phyloP scores from a whole-genome alignment of 2,888 invertebrate species.

The Dryobotodes eremita region DNA sequence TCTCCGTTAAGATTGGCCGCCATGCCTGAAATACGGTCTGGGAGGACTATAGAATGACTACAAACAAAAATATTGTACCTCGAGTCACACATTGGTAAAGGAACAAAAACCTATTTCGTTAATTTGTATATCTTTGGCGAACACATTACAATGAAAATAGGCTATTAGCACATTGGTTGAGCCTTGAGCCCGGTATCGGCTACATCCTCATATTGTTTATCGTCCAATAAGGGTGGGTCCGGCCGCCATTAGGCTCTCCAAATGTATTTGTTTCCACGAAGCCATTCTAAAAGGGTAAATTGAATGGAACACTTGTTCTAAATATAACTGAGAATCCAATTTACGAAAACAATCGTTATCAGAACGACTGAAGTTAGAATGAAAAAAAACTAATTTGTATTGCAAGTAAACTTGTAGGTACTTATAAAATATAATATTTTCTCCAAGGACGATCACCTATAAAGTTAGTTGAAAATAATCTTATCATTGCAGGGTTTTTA shows the following conservation, averaged over 20 bases:
- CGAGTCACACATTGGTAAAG: background rate
- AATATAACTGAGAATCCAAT: conserved; percentile 50
- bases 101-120: conserved; percentile 30
- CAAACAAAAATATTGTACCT: background rate
- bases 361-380: conserved; percentile 16
- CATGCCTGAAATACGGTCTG: too few species aligned
- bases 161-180: conserved; percentile 69
- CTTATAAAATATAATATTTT: background rate
- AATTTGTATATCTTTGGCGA: conserved; percentile 47
- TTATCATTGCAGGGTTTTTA: background rate
- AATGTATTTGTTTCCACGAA: conserved; percentile 63
- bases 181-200: conserved; percentile 63
- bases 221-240: conserved; percentile 70
- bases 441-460: too few species aligned
- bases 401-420: background rate
- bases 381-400: conserved; percentile 16
- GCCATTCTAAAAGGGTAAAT: conserved; percentile 57
- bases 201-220: conserved; percentile 72
- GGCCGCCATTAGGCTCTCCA: conserved; percentile 55
- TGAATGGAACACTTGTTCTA: conserved; percentile 40
- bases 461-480: background rate
- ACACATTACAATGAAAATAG: conserved; percentile 66
- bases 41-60: too few species aligned
- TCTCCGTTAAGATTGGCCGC: too few species aligned
- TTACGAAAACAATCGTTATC: conserved; percentile 36